These are phyloP conservation scores for Falco peregrinus DNA, from an alignment of 2,797 vertebrate genomes.

Conservation along the genomic window DNA sequence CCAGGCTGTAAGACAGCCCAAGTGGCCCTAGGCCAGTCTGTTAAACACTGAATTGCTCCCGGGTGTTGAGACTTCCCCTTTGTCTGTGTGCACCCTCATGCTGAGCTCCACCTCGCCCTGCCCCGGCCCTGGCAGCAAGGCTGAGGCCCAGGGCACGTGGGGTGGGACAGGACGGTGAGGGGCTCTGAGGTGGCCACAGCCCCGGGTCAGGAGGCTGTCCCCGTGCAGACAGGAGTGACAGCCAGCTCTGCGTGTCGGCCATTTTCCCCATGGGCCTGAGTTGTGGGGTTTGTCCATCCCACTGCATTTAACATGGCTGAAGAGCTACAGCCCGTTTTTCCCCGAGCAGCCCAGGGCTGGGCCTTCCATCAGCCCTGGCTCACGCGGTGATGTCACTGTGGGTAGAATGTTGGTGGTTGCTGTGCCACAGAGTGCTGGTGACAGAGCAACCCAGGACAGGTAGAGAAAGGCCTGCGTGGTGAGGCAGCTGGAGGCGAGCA, in stretches of 20 bases:
- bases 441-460: too few relatives aligned
- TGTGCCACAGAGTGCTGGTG: too few relatives aligned
- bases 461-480: too few relatives aligned
- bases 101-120: neutral
- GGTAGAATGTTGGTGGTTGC: too few relatives aligned
- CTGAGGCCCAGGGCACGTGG: neutral
- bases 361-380: neutral
- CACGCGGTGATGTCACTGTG: too few relatives aligned
- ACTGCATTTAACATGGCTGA: neutral
- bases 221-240: neutral
- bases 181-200: rapidly evolving
- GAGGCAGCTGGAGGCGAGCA: too few relatives aligned
- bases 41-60: neutral
- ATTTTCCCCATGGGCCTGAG: neutral
- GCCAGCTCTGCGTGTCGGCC: neutral
- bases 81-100: neutral
- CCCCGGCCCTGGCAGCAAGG: neutral
- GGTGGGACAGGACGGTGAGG: neutral
- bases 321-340: rapidly evolving
- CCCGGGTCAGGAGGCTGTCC: too few relatives aligned
- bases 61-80: neutral
- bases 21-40: too few relatives aligned
- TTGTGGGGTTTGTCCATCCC: neutral
- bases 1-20: neutral
- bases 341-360: neutral